Evolutionary conservation across 2,888 invertebrate species (phyloP).

Genomic region (Xanthia togata): DNA sequence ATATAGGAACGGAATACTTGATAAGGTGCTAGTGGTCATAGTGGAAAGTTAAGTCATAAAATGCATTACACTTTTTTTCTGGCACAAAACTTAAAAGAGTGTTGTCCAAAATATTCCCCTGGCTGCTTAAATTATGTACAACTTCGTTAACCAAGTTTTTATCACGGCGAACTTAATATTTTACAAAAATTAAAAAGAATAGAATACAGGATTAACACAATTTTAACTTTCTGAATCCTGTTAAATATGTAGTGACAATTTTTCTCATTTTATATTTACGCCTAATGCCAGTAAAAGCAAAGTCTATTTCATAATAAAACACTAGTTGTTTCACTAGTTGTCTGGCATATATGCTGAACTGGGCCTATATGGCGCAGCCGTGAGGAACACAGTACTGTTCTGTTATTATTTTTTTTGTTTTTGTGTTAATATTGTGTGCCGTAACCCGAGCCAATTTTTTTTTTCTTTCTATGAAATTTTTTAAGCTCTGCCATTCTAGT

Average conservation of each 20-base stretch:
- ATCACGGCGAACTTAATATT: slow-evolving; percentile 5
- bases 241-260: slow-evolving; percentile 32
- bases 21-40: background rate
- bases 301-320: slow-evolving; percentile 25
- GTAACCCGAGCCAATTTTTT: no score
- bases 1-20: background rate
- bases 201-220: background rate
- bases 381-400: no score
- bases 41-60: slow-evolving; percentile 17
- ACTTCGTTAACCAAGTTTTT: slow-evolving; percentile 54
- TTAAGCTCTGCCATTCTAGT: background rate
- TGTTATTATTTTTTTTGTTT: no score
- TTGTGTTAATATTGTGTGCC: no score
- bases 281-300: background rate
- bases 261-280: slow-evolving; percentile 6
- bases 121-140: slow-evolving; percentile 46
- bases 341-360: no score
- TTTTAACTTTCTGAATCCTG: slow-evolving; percentile 19
- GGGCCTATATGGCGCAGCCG: no score
- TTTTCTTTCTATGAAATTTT: slow-evolving; percentile 22
- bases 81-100: slow-evolving; percentile 7
- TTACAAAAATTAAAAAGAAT: slow-evolving; percentile 11
- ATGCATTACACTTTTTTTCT: slow-evolving; percentile 21
- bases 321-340: no score
- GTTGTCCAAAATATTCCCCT: slow-evolving; percentile 15